A percentile compares a stretch with the other conserved stretches of the same genome.
These are phyloP conservation scores for Chromis chromis DNA, from an alignment of 2,797 vertebrate genomes.

Conservation along the genomic window DNA sequence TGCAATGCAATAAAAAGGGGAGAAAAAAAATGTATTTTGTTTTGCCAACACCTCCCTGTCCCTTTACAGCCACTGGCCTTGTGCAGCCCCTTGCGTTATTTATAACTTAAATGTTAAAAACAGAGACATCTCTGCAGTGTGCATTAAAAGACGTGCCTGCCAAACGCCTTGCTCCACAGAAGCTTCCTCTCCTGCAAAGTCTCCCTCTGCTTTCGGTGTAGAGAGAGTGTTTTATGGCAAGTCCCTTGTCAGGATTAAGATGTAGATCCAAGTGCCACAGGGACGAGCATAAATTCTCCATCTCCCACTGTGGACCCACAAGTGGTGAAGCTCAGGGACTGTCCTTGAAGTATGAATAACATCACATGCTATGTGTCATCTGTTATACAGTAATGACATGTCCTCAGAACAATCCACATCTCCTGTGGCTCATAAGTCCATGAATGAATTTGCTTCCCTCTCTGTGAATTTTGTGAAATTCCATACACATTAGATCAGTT, in stretches of 20 bases:
- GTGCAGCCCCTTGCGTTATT: slow-evolving; percentile 71
- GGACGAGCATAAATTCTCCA: slow-evolving; percentile 80
- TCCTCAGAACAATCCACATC: slow-evolving; percentile 72
- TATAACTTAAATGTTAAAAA: slow-evolving; percentile 84
- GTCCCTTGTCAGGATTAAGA: slow-evolving; percentile 80
- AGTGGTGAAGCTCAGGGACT: slow-evolving; percentile 72
- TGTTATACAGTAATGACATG: slow-evolving; percentile 76
- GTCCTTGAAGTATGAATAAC: slow-evolving; percentile 81
- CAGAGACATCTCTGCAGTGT: slow-evolving; percentile 77
- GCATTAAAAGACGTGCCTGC: slow-evolving; percentile 71
- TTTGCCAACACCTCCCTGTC: slow-evolving; percentile 76
- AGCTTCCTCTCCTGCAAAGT: slow-evolving; percentile 63
- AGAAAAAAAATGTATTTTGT: slow-evolving; percentile 65
- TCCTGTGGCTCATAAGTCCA: slow-evolving; percentile 61
- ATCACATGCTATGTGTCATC: slow-evolving; percentile 76
- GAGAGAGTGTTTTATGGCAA: slow-evolving; percentile 78
- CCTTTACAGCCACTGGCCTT: slow-evolving; percentile 74
- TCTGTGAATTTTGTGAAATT: slow-evolving; percentile 32
- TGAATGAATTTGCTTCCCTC: slow-evolving; percentile 45
- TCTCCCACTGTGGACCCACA: slow-evolving; percentile 74
- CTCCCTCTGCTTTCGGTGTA: slow-evolving; percentile 66
- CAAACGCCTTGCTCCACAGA: slow-evolving; percentile 61
- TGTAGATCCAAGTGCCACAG: slow-evolving; percentile 80
- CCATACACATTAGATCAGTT: slow-evolving; percentile 6
- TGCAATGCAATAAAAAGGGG: slow-evolving; percentile 64